Evolutionary conservation across 1,140 invertebrate species (phyloP), one percentile per base, ranked within the genome.

Genomic region (Drosophila funebris): DNA sequence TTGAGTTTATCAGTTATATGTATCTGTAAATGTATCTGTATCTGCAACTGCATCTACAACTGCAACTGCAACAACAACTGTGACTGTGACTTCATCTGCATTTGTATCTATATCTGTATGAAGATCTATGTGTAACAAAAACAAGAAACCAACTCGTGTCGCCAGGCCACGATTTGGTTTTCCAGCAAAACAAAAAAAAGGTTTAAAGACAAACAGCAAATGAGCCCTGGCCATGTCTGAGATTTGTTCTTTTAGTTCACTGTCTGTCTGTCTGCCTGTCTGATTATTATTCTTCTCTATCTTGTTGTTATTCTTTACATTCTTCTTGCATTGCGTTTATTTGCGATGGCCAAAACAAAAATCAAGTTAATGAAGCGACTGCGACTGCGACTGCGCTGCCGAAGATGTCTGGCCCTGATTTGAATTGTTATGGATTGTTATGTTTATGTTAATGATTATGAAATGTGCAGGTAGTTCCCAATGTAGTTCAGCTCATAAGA

Each of bases 401-500:
- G 9, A 48, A 76, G 73, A 85, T 76, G 68, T 76, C 82, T 85
- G 78, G 57, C 54, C 60, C 78, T 81, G 74, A 87, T 87, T 87
- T 72, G 44, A 37, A 54, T 81, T 81, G 66, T 87, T 85, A 68
- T 87, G 81, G 72, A 61, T 63, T 81, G 75, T 81, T 76, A 64
- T 85, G 78, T 79, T 85, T 87, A 87, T 87, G 82, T 75, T 87
- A 85, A 87, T 84, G 71, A 81, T 69, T 68, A 53, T 56, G 54
- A 61, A 46, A 68, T 68, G 69, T 58, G 78, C 82, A 64, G 57
- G 76, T 78, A 75, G 61, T 68, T 53, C 16, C 22, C 27, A 54
- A 50, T 53, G 44, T 67, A 50, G 39, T 58, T 20, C 56, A 60
- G 46, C 8, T 46, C 43, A 64, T 24, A 50, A 56, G 75, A 60